Percentiles rank a stretch among this genome's conserved stretches.
phyloP scores from a whole-genome alignment of 2,113 vertebrate species.

The Caloenas nicobarica region DNA sequence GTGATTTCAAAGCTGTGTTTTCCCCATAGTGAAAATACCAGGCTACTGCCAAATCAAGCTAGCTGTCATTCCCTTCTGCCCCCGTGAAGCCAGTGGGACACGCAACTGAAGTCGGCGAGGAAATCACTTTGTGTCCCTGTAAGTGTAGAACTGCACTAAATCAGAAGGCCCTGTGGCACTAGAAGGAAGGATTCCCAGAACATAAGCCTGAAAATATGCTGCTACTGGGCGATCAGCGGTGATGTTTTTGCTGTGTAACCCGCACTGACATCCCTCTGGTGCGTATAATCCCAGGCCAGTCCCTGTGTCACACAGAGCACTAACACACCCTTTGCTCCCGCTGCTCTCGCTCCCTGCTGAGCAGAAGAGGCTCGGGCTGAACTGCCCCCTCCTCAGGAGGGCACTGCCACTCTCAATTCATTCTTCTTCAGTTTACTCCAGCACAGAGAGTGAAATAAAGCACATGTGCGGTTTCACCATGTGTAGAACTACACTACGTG shows the following conservation, averaged over 20 bases:
- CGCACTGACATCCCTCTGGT: not conserved
- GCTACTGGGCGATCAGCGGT: not conserved
- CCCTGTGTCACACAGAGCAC: not conserved
- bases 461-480: rapidly evolving
- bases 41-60: not conserved
- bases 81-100: not conserved
- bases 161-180: not conserved
- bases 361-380: not conserved
- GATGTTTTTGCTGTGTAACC: not conserved
- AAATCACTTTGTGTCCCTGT: not conserved
- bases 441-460: not conserved
- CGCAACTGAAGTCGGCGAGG: not conserved
- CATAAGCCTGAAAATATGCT: not conserved
- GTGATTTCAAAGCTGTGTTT: not conserved
- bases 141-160: not conserved
- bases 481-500: rapidly evolving
- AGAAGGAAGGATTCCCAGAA: not conserved
- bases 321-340: not conserved
- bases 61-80: not conserved
- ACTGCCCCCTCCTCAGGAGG: not conserved
- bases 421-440: not conserved
- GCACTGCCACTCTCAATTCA: not conserved
- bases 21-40: not conserved
- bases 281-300: rapidly evolving
- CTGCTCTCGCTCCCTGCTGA: not conserved